Evolutionary conservation across 2,797 vertebrate species (phyloP).

Genomic region (Lateolabrax maculatus): DNA sequence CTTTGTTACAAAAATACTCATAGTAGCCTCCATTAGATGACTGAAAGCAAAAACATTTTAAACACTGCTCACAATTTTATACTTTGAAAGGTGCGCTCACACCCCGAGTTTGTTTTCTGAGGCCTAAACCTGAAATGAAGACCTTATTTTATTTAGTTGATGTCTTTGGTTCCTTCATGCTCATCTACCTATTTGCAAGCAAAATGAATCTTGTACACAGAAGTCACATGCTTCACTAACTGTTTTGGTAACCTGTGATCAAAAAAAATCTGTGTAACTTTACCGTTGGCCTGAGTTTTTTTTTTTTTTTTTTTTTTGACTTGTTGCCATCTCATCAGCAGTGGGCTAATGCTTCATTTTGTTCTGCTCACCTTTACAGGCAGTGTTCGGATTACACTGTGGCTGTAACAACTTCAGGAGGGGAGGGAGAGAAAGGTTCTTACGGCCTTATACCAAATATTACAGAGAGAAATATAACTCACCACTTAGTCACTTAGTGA

Average conservation of each 20-base stretch:
- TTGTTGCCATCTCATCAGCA: too few species aligned
- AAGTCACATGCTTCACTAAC: constrained; percentile 1
- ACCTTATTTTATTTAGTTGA: not conserved
- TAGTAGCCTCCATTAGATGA: not conserved
- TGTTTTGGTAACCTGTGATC: constrained; percentile 12
- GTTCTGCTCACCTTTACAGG: not conserved
- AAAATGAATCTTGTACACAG: constrained; percentile 9
- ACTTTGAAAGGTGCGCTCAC: not conserved
- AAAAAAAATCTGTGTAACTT: constrained; percentile 15
- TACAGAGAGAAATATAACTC: not conserved
- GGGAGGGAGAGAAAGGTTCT: not conserved
- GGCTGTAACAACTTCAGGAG: not conserved
- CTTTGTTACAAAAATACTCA: not conserved
- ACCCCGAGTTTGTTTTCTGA: not conserved
- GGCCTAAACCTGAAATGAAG: not conserved
- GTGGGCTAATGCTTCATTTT: not conserved
- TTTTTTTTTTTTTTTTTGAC: not conserved
- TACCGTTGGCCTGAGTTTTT: not conserved
- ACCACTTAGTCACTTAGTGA: not conserved
- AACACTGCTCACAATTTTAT: not conserved
- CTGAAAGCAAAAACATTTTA: not conserved
- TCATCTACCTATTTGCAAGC: constrained; percentile 22
- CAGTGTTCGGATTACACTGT: not conserved
- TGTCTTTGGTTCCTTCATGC: not conserved
- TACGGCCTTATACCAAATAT: not conserved